Percentiles rank a stretch among this genome's conserved stretches.
Evolutionary conservation across 2,113 vertebrate genomes (phyloP).

Genomic region (Muscicapa adusta): DNA sequence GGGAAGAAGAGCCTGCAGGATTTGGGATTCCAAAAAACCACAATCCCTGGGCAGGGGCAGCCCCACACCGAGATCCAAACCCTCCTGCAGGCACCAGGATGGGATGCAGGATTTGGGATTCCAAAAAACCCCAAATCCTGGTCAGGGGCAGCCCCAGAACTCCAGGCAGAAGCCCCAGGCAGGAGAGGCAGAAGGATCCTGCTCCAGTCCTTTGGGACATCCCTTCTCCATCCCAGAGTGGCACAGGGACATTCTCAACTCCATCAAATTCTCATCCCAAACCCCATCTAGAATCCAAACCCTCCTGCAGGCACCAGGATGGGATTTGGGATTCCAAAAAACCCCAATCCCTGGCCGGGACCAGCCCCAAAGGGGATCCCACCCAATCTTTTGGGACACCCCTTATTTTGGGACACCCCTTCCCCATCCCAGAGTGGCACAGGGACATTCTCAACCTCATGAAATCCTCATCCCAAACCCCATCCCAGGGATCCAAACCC

Average conservation of each 20-base stretch:
- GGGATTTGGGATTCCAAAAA: neutral
- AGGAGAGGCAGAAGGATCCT: no score
- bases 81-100: fast-evolving
- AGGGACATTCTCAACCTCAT: neutral
- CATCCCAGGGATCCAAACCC: no score
- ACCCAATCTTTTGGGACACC: no score
- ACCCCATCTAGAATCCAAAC: no score
- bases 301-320: fast-evolving
- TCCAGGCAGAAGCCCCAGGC: no score
- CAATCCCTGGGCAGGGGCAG: neutral
- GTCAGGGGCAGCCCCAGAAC: no score
- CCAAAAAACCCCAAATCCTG: neutral
- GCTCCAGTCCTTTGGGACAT: no score
- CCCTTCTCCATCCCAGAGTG: no score
- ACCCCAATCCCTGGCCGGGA: neutral
- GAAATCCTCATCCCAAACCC: neutral
- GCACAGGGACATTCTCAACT: no score
- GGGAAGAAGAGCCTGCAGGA: neutral
- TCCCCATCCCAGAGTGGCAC: neutral
- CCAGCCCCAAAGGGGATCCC: no score
- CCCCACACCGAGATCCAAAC: neutral
- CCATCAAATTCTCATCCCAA: no score
- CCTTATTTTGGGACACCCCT: neutral
- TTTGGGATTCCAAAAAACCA: neutral
- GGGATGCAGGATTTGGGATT: neutral